These are phyloP conservation scores for Tenthredo livida DNA, from an alignment of 2,888 invertebrate species.

Conservation along the genomic window DNA sequence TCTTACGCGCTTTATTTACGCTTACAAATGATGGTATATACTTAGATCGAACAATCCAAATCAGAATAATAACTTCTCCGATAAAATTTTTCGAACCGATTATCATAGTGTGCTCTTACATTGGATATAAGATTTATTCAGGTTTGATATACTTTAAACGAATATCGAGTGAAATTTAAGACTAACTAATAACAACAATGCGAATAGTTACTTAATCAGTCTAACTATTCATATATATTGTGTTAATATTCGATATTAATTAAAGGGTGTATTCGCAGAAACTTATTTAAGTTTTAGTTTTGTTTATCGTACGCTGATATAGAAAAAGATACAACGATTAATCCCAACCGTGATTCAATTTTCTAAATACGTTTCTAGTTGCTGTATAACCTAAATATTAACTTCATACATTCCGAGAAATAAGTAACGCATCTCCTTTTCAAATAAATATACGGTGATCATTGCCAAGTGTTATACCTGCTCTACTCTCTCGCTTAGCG, in stretches of 20 bases:
- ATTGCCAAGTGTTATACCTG: not conserved
- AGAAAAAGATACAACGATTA: not conserved
- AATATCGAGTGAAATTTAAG: not conserved
- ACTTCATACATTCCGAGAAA: not conserved
- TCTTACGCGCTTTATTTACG: not conserved
- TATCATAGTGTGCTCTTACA: not conserved
- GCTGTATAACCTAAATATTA: not conserved
- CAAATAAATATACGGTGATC: not conserved
- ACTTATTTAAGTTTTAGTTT: not conserved
- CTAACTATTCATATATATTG: not conserved
- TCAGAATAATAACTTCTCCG: not conserved
- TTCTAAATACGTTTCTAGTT: not conserved
- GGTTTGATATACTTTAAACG: not conserved
- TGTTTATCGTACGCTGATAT: not conserved
- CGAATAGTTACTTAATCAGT: not conserved
- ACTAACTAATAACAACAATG: not conserved
- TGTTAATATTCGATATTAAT: not conserved
- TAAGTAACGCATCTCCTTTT: not conserved
- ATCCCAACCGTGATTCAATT: not conserved
- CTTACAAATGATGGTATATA: not conserved
- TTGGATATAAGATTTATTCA: not conserved
- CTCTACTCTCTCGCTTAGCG: not conserved
- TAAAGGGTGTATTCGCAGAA: not conserved
- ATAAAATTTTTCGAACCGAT: not conserved
- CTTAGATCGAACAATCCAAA: not conserved